Evolutionary conservation across 2,113 vertebrate species (phyloP), one percentile per base, ranked within the genome.

Genomic region (Prionailurus viverrinus): DNA sequence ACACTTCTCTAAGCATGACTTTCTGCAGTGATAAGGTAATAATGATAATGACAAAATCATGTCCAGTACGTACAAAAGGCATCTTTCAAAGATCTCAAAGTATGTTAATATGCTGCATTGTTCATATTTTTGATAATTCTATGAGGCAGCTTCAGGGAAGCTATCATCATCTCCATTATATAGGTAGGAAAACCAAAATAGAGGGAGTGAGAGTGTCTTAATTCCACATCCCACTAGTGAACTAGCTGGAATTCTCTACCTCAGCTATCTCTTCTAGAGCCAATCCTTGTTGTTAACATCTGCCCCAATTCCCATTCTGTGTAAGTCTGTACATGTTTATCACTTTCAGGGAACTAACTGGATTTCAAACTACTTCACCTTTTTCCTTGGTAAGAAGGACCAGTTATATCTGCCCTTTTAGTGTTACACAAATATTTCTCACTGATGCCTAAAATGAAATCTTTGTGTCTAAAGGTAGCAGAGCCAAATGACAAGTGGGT

Each of bases 391-490:
- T n/a, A 81, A 95, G 27, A 18, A n/a, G 7, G 83, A 84, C 39
- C 48, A 10, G 3, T 82, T 84, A 10, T 33, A 76, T 23, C 66
- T 87, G 83, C 33, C 63, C 23, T 68, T 76, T 71, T 13, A 88
- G 45, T 61, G 25, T 83, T 65, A 45, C 33, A 7, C 23, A 86
- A 51, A 25, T 58, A 78, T 36, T 79, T 65, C 61, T 97, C 4
- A 3, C 39, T 31, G 10, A 58, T 39, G 27, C 21, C 12, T 85
- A 61, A 91, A 81, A 65, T 69, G 63, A 91, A 91, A 58, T 48
- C 92, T 85, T 81, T 41, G 29, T 74, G 21, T 87, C 45, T 79
- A 86, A 82, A 97, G 39, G 16, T 31, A 94, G 80, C 21, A 61
- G 53, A 92, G 58, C 39, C 53, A 86, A 93, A 89, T 33, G 39